Percentiles rank a stretch among this genome's conserved stretches.
These are phyloP conservation scores for Neodiprion pinetum DNA, from an alignment of 1,140 invertebrate species.

Conservation along the genomic window DNA sequence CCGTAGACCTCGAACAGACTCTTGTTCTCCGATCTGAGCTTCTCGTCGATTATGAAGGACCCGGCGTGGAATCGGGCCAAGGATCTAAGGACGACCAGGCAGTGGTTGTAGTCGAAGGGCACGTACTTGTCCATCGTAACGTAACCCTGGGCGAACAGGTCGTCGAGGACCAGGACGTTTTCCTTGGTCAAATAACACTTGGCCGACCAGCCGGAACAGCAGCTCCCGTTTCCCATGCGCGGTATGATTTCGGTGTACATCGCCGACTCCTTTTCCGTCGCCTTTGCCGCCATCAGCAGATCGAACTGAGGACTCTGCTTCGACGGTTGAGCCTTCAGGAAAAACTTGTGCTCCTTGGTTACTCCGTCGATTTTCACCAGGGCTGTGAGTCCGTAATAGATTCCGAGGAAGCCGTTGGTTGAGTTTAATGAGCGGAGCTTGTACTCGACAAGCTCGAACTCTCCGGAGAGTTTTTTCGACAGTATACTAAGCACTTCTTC, in stretches of 20 bases:
- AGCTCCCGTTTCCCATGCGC: conserved; percentile 39
- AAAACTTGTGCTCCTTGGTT: conserved; percentile 51
- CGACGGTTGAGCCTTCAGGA: conserved; percentile 60
- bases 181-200: conserved; percentile 60
- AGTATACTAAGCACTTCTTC: conserved; percentile 30
- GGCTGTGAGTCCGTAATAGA: conserved; percentile 45
- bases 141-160: conserved; percentile 61
- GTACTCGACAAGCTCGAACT: conserved; percentile 43
- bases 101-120: conserved; percentile 63
- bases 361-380: conserved; percentile 28
- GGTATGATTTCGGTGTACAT: conserved; percentile 62
- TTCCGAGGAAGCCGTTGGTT: conserved; percentile 46
- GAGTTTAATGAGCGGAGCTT: conserved; percentile 40
- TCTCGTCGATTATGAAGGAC: conserved; percentile 63
- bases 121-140: conserved; percentile 58
- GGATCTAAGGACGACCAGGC: conserved; percentile 59
- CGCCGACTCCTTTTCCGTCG: conserved; percentile 62
- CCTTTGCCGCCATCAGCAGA: conserved; percentile 56
- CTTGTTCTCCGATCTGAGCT: conserved; percentile 45
- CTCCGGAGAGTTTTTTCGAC: conserved; percentile 27
- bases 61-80: conserved; percentile 66
- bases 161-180: conserved; percentile 59
- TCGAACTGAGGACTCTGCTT: conserved; percentile 49
- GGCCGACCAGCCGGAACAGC: conserved; percentile 44
- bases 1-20: conserved; percentile 58